Base-by-base conservation (phyloP, 2,113 vertebrate genomes). In the Phalacrocorax brasilianus region DNA sequence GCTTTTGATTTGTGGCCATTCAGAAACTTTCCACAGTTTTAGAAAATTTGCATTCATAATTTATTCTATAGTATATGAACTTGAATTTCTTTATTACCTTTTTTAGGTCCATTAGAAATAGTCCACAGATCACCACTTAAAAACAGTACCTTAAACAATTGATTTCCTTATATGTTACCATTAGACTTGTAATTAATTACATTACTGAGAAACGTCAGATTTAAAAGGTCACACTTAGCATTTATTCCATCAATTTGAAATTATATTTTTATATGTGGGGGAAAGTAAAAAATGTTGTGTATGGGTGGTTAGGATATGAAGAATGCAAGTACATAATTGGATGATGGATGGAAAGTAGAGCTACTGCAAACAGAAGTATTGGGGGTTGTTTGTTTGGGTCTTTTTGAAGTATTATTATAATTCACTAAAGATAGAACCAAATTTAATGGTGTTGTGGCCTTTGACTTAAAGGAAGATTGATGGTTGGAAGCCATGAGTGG, bases 401-500 rank as follows among this genome's bases (percentile, higher is more conserved):
- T 71, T 84, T 73, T 71, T 55, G 9, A 50, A 71, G 77, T 5
- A 61, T 61, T 73, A 80, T 80, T 74, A 67, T 80, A 73, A 45
- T 85, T 73, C 67, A 61, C 61, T 80, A 74, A 86, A 86, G 75
- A 53, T n/a, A 47, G 61, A 86, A 80, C 28, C 26, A 80, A 80
- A 86, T 59, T 71, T 73, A 85, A 47, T 74, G 53, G 44, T 65
- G 42, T 72, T 78, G 32, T 58, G 50, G 56, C 65, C 49, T 84
- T 92, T 87, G 83, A 44, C 82, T 95, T 90, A 87, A 70, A 94
- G 58, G 85, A 93, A 96, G 85, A 88, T 72, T 70, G 59, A 45
- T 88, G 62, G 77, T 97, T 88, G 80, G 62, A 91, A 95, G 78
- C 94, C 86, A 88, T 88, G 95, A 94, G 93, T 42, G 93, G 88